These are phyloP conservation scores for Euproctis similis DNA, from an alignment of 2,888 invertebrate species.

Conservation along the genomic window DNA sequence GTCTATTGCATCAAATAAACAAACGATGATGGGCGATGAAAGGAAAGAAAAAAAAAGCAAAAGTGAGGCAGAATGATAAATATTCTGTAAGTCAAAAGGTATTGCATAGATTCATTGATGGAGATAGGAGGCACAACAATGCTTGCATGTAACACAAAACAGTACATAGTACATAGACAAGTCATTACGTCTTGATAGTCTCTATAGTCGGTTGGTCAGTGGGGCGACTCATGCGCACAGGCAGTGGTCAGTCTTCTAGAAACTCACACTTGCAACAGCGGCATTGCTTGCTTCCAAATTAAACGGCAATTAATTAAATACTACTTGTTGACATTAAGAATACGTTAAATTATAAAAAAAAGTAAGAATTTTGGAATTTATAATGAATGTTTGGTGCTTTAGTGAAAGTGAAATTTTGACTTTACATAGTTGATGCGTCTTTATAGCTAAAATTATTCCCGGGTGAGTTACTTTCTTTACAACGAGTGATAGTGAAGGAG, in stretches of 20 bases:
- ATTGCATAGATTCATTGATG: constrained; percentile 53
- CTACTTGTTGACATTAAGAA: neutral
- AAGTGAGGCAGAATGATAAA: constrained; percentile 23
- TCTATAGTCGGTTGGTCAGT: constrained; percentile 51
- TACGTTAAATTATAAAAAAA: neutral
- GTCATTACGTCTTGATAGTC: constrained; percentile 40
- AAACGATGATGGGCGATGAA: constrained; percentile 13
- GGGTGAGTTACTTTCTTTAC: constrained; percentile 15
- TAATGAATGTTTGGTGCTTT: constrained; percentile 16
- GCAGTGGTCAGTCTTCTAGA: constrained; percentile 43
- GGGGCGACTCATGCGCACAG: constrained; percentile 43
- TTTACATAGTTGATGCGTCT: constrained; percentile 14
- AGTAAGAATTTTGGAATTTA: neutral
- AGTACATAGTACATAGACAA: constrained; percentile 36
- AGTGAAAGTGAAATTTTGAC: constrained; percentile 15
- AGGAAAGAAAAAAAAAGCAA: too few relatives aligned
- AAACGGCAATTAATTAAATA: neutral
- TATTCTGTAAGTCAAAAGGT: constrained; percentile 14
- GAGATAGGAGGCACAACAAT: constrained; percentile 57
- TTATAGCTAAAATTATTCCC: constrained; percentile 8
- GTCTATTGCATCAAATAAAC: constrained; percentile 1
- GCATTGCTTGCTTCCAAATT: constrained; percentile 19
- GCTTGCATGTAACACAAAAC: constrained; percentile 59
- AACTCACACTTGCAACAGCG: constrained; percentile 31
- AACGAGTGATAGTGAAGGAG: too few relatives aligned